Evolutionary conservation across 2,113 vertebrate genomes (phyloP).

Genomic region (Dromiciops gliroides): DNA sequence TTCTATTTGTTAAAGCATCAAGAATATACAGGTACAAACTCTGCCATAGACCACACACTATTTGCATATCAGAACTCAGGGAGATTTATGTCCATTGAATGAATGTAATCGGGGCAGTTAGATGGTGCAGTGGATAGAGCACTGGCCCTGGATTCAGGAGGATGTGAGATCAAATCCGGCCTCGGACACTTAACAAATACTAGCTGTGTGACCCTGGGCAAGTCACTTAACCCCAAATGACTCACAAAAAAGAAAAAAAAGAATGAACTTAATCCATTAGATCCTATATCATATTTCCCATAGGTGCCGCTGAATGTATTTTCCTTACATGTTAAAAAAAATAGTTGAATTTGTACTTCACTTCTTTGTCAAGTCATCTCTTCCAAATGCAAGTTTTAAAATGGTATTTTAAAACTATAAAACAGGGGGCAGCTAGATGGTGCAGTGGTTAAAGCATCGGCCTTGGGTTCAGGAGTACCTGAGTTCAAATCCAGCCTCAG

Average conservation of each 20-base stretch:
- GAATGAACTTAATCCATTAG: constrained; percentile 38
- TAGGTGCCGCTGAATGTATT: not conserved
- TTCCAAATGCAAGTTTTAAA: not conserved
- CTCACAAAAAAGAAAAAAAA: too few species aligned
- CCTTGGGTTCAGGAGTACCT: too few species aligned
- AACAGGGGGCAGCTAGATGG: too few species aligned
- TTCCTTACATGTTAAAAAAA: constrained; percentile 24
- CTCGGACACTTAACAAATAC: too few species aligned
- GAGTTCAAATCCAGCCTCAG: too few species aligned
- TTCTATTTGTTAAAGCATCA: not conserved
- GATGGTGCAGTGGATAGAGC: too few species aligned
- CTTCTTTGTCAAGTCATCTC: constrained; percentile 20
- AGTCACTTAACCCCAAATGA: too few species aligned
- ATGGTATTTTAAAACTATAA: not conserved
- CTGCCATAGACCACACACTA: not conserved
- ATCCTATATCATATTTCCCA: not conserved
- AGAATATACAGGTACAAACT: not conserved
- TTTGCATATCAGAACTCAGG: not conserved
- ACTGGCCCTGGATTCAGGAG: too few species aligned
- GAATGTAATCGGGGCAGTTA: too few species aligned
- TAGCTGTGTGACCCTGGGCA: too few species aligned
- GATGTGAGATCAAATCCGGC: too few species aligned
- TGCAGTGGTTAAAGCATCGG: too few species aligned
- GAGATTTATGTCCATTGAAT: constrained; percentile 32
- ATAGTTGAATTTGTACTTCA: not conserved